Evolutionary conservation across 2,888 invertebrate genomes (phyloP).

Genomic region (Eulithis prunata): DNA sequence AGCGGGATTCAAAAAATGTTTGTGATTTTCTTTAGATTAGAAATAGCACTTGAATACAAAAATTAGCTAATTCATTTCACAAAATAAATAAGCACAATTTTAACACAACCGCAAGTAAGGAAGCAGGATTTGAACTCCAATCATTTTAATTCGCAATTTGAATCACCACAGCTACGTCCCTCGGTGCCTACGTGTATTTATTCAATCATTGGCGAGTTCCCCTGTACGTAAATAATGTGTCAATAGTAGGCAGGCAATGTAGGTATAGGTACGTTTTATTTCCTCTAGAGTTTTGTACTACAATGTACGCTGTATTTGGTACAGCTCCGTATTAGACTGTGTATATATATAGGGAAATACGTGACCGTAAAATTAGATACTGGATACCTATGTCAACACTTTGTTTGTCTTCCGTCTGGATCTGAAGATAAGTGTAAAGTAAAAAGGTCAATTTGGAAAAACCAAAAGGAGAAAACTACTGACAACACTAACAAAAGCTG

Average conservation of each 20-base stretch:
- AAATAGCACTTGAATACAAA: too few relatives aligned
- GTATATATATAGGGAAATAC: not conserved
- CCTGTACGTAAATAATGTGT: conserved; percentile 23
- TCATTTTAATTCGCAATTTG: conserved; percentile 22
- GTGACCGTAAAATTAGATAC: not conserved
- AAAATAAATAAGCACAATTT: conserved; percentile 4
- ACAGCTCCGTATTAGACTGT: not conserved
- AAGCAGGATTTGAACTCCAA: conserved; percentile 22
- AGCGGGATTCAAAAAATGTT: too few relatives aligned
- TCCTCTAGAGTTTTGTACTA: conserved; percentile 4
- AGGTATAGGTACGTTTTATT: not conserved
- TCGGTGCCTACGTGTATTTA: conserved; percentile 29
- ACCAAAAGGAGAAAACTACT: too few relatives aligned
- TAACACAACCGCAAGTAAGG: conserved; percentile 7
- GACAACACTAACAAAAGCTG: too few relatives aligned
- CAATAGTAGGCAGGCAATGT: not conserved
- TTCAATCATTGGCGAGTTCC: conserved; percentile 41
- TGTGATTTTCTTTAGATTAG: too few relatives aligned
- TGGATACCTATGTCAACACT: not conserved
- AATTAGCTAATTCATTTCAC: not conserved
- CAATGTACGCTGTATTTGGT: not conserved
- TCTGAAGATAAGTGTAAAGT: too few relatives aligned
- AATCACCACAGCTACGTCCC: conserved; percentile 23
- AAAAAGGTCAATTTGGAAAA: too few relatives aligned
- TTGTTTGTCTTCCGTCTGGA: not conserved